These are phyloP conservation scores for Mesocentrotus franciscanus DNA, from an alignment of 53 echinoderm and acorn worm species.

Conservation along the genomic window DNA sequence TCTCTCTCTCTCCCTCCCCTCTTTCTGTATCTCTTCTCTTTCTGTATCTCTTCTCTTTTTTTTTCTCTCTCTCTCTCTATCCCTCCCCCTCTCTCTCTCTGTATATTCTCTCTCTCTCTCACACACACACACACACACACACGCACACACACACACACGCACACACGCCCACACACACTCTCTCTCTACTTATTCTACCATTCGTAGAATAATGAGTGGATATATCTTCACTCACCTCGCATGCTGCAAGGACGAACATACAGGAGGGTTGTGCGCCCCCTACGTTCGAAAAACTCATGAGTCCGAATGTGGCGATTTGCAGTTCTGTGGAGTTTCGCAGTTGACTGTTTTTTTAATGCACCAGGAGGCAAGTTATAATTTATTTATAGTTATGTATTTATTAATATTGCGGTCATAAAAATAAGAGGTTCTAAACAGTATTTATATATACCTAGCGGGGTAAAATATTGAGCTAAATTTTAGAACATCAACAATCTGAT, in stretches of 20 bases:
- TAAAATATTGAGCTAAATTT: no score
- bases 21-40: not conserved
- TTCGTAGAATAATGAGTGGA: no score
- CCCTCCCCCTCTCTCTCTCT: no score
- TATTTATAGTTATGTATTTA: not conserved
- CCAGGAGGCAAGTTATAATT: not conserved
- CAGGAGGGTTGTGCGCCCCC: not conserved
- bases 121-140: no score
- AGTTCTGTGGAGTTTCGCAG: not conserved
- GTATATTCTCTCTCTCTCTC: not conserved
- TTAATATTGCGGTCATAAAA: not conserved
- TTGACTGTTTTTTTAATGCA: not conserved
- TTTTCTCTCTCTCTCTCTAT: not conserved
- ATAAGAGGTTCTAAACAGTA: not conserved
- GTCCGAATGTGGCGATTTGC: not conserved
- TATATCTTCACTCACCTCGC: no score
- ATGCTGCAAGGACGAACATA: not conserved
- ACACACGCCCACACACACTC: no score
- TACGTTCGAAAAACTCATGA: not conserved
- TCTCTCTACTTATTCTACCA: not conserved
- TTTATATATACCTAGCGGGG: no score
- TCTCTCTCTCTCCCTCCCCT: not conserved
- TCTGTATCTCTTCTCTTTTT: not conserved
- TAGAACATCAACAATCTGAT: no score
- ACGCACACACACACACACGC: no score